Conservation (phyloP, 2,113 vertebrate genomes). For the Carassius auratus region DNA sequence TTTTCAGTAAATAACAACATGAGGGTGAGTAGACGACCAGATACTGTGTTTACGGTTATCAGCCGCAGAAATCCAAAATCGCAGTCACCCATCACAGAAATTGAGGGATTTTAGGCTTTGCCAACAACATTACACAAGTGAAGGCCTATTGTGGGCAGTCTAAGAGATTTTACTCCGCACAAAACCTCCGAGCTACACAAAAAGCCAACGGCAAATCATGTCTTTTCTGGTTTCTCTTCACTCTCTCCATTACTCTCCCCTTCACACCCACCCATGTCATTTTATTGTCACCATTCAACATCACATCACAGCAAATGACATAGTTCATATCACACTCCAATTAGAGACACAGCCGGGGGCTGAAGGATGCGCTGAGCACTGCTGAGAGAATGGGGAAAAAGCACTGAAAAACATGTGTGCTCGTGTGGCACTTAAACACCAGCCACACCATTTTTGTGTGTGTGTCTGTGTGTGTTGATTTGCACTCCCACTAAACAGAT, state of each 20-base stretch:
- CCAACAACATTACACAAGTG: background rate
- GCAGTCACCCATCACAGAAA: background rate
- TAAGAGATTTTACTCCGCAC: slow-evolving; percentile 14
- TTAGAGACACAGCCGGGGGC: slow-evolving; percentile 66
- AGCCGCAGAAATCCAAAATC: slow-evolving; percentile 3
- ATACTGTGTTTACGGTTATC: background rate
- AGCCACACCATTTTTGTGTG: slow-evolving; percentile 46
- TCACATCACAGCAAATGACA: slow-evolving; percentile 73
- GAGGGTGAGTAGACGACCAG: background rate
- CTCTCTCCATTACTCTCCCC: slow-evolving; percentile 55
- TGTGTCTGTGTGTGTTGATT: slow-evolving; percentile 39
- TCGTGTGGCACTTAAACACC: slow-evolving; percentile 42
- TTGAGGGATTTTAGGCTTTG: background rate
- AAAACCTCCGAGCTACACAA: slow-evolving; percentile 12
- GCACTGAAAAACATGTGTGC: slow-evolving; percentile 2
- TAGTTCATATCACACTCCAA: slow-evolving; percentile 76
- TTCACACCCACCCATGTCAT: slow-evolving; percentile 51
- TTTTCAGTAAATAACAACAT: slow-evolving; percentile 19
- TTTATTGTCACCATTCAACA: slow-evolving; percentile 63
- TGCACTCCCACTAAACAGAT: slow-evolving; percentile 66
- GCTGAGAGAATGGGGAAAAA: slow-evolving; percentile 23
- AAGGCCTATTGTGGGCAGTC: background rate
- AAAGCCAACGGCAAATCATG: slow-evolving; percentile 36
- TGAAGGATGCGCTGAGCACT: slow-evolving; percentile 10
- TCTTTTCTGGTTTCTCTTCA: slow-evolving; percentile 52